Evolutionary conservation across 1,140 invertebrate species (phyloP), one percentile per base, ranked within the genome.

Genomic region (Diabrotica undecimpunctata): DNA sequence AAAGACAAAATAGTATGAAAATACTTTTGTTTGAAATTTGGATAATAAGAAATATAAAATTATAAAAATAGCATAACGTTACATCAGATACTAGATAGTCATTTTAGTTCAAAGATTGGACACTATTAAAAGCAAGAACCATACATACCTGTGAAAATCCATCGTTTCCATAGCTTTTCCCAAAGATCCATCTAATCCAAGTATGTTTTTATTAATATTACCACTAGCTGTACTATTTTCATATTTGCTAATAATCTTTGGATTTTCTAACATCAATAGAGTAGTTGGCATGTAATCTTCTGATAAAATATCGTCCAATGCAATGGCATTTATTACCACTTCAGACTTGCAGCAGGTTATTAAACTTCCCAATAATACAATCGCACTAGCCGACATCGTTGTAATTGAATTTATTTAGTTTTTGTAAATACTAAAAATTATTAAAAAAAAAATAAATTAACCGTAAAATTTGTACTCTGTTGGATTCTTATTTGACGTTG

Each of bases 261-360:
- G 57, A 74, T 70, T 72, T 73, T 80, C 77, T 51, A 76, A 66
- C 46, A 78, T 73, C 10, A 87, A 79, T 58, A 88, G 78, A 54
- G 80, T 83, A 3, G 84, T 83, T 0, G 86, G 87, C 75, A 88
- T 82, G 54, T 85, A 79, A 78, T 87, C 85, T 2, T 78, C 81
- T 0, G 85, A 82, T 14, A 88, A 74, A 69, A 88, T 85, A 72
- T 88, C 86, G 57, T 87, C 79, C 5, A 85, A 75, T 75, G 85
- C 82, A 37, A 88, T 56, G 37, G 51, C 38, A 52, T 61, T 37
- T 11, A 39, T 61, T 38, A 37, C 14, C 25, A 9, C 51, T 4
- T 62, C 51, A 38, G 35, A 38, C 6, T 39, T 11, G n/a, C n/a
- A n/a, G 6, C 8, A 46, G n/a, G 8, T 6, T 46, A 46, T n/a